Percentiles rank a stretch among this genome's conserved stretches.
Evolutionary conservation across 2,797 vertebrate genomes (phyloP).

Genomic region (Epinephelus malabaricus): DNA sequence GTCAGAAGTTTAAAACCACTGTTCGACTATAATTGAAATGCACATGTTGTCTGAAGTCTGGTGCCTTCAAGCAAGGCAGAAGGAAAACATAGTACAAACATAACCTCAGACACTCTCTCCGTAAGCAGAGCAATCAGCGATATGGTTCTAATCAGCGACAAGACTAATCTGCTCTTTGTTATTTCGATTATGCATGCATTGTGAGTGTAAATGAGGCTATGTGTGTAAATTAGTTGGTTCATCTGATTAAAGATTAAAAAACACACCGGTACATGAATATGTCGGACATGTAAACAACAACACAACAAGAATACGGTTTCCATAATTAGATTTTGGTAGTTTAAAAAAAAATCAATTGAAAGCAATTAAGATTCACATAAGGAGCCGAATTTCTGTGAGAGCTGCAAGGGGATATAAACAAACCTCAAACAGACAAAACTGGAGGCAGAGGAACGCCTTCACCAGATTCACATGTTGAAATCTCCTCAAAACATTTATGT

Average conservation of each 20-base stretch:
- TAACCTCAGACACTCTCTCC: constrained; percentile 37
- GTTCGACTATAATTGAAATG: constrained; percentile 78
- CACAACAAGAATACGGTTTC: constrained; percentile 15
- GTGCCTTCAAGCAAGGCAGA: constrained; percentile 48
- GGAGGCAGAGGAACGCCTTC: not conserved
- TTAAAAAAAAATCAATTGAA: constrained; percentile 19
- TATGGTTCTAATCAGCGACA: constrained; percentile 62
- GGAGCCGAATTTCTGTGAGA: not conserved
- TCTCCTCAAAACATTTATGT: not conserved
- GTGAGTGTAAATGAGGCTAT: constrained; percentile 33
- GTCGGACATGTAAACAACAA: constrained; percentile 21
- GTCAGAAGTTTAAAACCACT: constrained; percentile 83
- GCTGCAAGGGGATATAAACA: not conserved
- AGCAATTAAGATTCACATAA: constrained; percentile 23
- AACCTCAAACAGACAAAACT: not conserved
- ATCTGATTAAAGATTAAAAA: constrained; percentile 49
- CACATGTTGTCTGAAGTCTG: constrained; percentile 71
- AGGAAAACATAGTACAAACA: constrained; percentile 60
- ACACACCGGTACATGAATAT: constrained; percentile 30
- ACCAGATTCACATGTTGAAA: not conserved
- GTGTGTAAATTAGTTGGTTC: constrained; percentile 35
- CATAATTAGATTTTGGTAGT: constrained; percentile 24
- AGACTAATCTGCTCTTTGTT: constrained; percentile 57
- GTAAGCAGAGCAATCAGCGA: constrained; percentile 50
- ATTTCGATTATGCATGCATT: constrained; percentile 51